Conservation (phyloP, 2,888 invertebrate genomes). For the Tolmerus cingulatus region DNA sequence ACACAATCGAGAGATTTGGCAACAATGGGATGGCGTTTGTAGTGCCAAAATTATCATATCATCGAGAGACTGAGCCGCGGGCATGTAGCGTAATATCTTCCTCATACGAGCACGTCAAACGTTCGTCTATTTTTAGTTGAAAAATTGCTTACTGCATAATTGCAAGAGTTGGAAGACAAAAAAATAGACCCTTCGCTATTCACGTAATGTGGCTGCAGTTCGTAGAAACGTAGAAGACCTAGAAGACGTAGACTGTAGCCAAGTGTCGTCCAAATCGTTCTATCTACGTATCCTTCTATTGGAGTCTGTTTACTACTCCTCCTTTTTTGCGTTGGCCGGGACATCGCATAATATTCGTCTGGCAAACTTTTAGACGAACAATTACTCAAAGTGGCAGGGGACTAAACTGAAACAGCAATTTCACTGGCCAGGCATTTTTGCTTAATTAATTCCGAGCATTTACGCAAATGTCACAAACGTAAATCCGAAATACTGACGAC, state of each 20-base stretch:
- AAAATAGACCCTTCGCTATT: neutral
- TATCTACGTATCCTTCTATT: neutral
- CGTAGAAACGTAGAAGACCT: neutral
- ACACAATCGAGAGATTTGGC: slow-evolving; percentile 22
- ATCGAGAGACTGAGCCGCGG: neutral
- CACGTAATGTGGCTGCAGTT: neutral
- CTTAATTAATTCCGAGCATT: slow-evolving; percentile 16
- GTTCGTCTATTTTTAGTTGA: slow-evolving; percentile 35
- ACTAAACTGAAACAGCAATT: neutral
- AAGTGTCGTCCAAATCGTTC: neutral
- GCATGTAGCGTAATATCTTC: slow-evolving; percentile 39
- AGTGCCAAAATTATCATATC: slow-evolving; percentile 41
- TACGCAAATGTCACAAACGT: slow-evolving; percentile 32
- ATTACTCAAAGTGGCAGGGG: slow-evolving; percentile 26
- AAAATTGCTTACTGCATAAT: slow-evolving; percentile 12
- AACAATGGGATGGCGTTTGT: neutral
- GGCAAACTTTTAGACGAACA: neutral
- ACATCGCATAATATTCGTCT: neutral
- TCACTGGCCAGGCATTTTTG: neutral
- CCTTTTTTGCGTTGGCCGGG: neutral
- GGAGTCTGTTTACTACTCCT: neutral
- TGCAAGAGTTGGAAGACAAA: neutral
- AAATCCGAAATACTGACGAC: neutral
- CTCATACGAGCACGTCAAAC: slow-evolving; percentile 30
- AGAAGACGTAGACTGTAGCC: neutral